Base-by-base conservation (phyloP, 2,888 invertebrate genomes). In the Drosophila merina region DNA sequence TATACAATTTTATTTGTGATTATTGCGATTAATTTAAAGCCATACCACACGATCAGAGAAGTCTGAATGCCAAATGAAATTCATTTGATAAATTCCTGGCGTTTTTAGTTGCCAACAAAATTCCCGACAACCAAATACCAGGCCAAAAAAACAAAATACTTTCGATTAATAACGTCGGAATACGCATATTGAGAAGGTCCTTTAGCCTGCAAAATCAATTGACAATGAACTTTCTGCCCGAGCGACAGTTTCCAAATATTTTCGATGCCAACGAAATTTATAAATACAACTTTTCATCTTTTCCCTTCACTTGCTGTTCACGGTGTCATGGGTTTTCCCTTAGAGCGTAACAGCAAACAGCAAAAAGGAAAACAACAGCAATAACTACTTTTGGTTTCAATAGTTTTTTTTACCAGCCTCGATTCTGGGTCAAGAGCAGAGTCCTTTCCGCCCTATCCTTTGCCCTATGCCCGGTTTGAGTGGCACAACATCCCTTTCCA, bases 361-460 rank as follows among this genome's bases (percentile, higher is more conserved):
- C 56, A 45, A 56, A 36, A 25, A 10, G 12, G 49, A 62, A 57
- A 74, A 58, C 14, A 59, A 42, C 47, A 57, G 60, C 40, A 56
- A 40, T 44, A 58, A 56, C 40, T 71, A 68, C 20, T 57, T 67
- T 74, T 73, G 42, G 63, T 73, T 68, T 66, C 77, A 62, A 87
- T 83, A 87, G 87, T 83, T 83, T 78, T 83, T 78, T 44, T 44
- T 42, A 4, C 45, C 38, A 68, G 75, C 71, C 71, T 66, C 45
- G 20, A 67, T 87, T 79, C 66, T 75, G 75, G 81, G 82, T 77
- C 81, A 84, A 84, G 85, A 74, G 51, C 85, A 57, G 47, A 59
- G 36, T n/a, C 59, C 59, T 20, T 8, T 42, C 38, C 14, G 28
- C 28, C 9, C 38, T 9, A 20, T 49, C 33, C 47, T 49, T 47